Conservation (phyloP, 2,888 invertebrate genomes). For the Polyommatus icarus region DNA sequence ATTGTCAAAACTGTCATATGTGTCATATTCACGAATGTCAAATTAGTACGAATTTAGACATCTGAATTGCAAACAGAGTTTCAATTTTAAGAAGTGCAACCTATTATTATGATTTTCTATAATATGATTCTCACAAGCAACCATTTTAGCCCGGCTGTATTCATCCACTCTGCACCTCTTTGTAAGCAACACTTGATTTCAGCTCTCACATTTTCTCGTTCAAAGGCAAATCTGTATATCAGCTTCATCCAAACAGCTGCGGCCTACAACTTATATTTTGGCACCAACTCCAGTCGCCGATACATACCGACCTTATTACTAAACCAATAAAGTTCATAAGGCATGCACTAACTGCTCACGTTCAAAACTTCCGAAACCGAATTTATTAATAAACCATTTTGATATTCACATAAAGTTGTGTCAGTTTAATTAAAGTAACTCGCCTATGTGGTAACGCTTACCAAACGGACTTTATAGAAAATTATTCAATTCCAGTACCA, state of each 20-base stretch:
- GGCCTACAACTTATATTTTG: background rate
- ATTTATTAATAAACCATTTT: constrained; percentile 14
- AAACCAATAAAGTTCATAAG: background rate
- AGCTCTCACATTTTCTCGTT: background rate
- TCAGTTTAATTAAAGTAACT: constrained; percentile 13
- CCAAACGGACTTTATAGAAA: constrained; percentile 1
- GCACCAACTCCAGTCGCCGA: background rate
- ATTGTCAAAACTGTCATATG: too few relatives aligned
- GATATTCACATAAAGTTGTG: background rate
- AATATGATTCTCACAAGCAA: too few relatives aligned
- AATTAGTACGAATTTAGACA: too few relatives aligned
- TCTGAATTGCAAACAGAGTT: too few relatives aligned
- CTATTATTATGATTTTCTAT: too few relatives aligned
- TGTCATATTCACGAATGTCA: too few relatives aligned
- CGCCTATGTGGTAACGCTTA: constrained; percentile 4
- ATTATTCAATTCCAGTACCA: background rate
- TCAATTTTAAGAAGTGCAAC: too few relatives aligned
- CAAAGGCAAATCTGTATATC: background rate
- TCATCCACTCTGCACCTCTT: background rate
- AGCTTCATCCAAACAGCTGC: background rate
- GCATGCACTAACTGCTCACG: background rate
- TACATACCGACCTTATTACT: background rate
- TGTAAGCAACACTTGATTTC: background rate
- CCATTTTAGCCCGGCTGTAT: too few relatives aligned
- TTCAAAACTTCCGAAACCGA: background rate